Evolutionary conservation across 1,140 invertebrate species (phyloP).

Genomic region (Rhopalosiphum padi): DNA sequence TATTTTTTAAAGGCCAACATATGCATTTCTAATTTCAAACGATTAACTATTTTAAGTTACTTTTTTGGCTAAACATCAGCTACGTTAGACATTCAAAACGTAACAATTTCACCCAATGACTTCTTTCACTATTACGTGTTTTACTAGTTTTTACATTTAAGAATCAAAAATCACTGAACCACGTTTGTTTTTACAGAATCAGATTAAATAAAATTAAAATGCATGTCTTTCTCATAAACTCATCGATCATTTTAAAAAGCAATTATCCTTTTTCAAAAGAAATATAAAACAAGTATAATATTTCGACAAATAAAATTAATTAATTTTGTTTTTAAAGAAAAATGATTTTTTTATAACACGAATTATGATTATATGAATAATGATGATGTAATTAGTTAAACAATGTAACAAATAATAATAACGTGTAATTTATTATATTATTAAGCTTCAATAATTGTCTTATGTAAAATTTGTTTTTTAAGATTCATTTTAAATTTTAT

Average conservation of each 20-base stretch:
- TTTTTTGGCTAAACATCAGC: background rate
- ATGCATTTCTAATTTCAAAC: background rate
- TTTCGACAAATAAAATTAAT: background rate
- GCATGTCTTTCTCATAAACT: background rate
- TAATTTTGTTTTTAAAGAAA: background rate
- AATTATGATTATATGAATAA: background rate
- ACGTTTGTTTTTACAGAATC: background rate
- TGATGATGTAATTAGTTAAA: background rate
- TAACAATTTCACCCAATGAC: background rate
- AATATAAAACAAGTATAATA: background rate
- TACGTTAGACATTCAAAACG: background rate
- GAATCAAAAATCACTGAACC: background rate
- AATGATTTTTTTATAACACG: background rate
- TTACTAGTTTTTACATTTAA: conserved; percentile 1
- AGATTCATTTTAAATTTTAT: background rate
- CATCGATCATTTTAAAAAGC: background rate
- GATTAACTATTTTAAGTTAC: background rate
- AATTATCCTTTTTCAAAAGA: background rate
- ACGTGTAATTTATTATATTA: background rate
- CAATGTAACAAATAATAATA: background rate
- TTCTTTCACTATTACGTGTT: conserved; percentile 21
- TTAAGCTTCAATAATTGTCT: background rate
- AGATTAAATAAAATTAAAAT: background rate
- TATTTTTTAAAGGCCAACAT: background rate
- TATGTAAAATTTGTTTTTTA: background rate